These are phyloP conservation scores for Myanophis thanlyinensis DNA, from an alignment of 2,113 vertebrate genomes.

Conservation along the genomic window DNA sequence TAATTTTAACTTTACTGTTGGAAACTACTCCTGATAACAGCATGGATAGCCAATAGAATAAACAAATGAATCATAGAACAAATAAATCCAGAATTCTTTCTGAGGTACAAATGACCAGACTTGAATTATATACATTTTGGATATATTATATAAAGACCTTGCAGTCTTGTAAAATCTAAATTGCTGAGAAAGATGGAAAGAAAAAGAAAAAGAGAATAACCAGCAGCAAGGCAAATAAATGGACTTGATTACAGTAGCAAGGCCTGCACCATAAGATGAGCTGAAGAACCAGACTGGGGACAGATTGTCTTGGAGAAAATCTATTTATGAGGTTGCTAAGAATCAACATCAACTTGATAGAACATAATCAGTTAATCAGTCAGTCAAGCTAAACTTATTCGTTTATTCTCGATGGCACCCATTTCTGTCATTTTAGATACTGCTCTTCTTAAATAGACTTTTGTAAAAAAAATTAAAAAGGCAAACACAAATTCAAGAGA, in stretches of 20 bases:
- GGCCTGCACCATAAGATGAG: background rate
- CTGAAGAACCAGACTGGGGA: background rate
- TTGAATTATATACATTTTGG: background rate
- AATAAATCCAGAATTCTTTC: background rate
- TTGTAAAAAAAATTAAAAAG: background rate
- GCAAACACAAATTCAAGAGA: background rate
- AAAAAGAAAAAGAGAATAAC: background rate
- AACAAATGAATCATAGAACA: background rate
- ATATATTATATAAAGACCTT: background rate
- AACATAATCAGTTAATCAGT: background rate
- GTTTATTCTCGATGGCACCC: background rate
- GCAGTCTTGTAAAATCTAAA: background rate
- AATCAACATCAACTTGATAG: background rate
- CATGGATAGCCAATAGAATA: background rate
- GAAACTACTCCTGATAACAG: background rate
- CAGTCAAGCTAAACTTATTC: background rate
- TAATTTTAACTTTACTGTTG: background rate
- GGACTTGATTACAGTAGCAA: background rate
- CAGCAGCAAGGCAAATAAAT: background rate
- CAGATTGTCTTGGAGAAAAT: background rate
- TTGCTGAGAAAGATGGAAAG: background rate
- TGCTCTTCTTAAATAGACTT: background rate
- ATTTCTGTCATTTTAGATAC: background rate
- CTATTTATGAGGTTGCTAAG: background rate
- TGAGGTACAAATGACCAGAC: background rate